Percentiles rank a stretch among this genome's conserved stretches.
Evolutionary conservation across 2,888 invertebrate genomes (phyloP).

Genomic region (Drosophila percnosoma): DNA sequence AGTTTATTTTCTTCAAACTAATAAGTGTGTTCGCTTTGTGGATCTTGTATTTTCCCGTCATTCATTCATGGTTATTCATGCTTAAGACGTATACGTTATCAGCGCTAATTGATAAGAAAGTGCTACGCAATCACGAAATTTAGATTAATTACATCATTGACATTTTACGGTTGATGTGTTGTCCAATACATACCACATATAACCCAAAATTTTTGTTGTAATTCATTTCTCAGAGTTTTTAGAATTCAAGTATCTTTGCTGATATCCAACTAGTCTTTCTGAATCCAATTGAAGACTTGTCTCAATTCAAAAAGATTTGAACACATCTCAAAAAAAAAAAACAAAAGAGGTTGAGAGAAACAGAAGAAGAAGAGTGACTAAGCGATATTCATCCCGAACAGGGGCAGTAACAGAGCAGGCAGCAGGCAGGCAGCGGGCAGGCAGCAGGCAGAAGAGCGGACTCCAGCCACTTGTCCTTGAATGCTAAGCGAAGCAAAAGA

Average conservation of each 20-base stretch:
- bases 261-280: background rate
- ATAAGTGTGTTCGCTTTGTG: background rate
- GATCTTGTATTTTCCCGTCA: conserved; percentile 14
- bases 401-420: conserved; percentile 15
- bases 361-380: conserved; percentile 6
- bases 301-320: conserved; percentile 5
- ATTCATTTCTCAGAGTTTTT: background rate
- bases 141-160: conserved; percentile 45
- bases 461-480: conserved; percentile 77
- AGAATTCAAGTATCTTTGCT: background rate
- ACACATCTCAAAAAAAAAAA: background rate
- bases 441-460: conserved; percentile 30
- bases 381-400: conserved; percentile 25
- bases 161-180: conserved; percentile 15
- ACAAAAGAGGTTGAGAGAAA: background rate
- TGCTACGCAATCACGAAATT: conserved; percentile 14
- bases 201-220: background rate
- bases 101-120: conserved; percentile 44
- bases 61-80: conserved; percentile 39
- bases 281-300: conserved; percentile 3
- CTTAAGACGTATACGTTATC: conserved; percentile 32
- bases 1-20: background rate
- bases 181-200: background rate
- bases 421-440: conserved; percentile 9
- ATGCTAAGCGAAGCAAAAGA: conserved; percentile 59